Base-by-base conservation (phyloP, 2,113 vertebrate species). In the Pachyramphus minor region DNA sequence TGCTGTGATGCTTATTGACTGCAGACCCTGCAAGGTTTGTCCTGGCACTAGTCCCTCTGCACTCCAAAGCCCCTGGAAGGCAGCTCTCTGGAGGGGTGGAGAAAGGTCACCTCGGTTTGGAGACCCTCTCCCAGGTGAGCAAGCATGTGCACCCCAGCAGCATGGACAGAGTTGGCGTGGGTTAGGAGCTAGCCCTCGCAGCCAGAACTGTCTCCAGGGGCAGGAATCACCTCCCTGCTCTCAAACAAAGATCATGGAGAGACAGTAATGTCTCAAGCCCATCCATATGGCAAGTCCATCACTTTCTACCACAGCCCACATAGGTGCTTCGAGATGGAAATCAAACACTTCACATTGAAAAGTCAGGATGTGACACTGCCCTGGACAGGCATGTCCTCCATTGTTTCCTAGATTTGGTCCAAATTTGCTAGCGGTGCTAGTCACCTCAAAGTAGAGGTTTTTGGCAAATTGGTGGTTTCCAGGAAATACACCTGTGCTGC, bases 211-310 rank as follows among this genome's bases (percentile, higher is more conserved):
- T 23, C 31, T 27, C 44, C n/a, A 22, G 6, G 4, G 5, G 23
- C 3, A 68, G 28, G 16, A 59, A 69, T 14, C 5, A 58, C 4
- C 15, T 82, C 9, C 7, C 10, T 84, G 30, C 11, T 59, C 33
- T n/a, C 16, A 28, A 19, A 44, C 0, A 7, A n/a, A 72, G 3
- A 4, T 2, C 22, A 9, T 44, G 31, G 41, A 80, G 39, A 41
- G 1, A 60, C 7, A 77, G 8, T 0, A 0, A 42, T 14, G 6
- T 28, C 49, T 58, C 41, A 67, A 78, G 15, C 4, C 44, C 10
- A 1, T 30, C 16, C 8, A 9, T 12, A 21, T 4, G 24, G 21
- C 21, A 69, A 68, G 5, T 39, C 21, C 31, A 14, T 30, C 6
- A 0, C 24, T 47, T 81, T 56, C 30, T 68, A 15, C 12, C 17